Percentiles rank a stretch among this genome's conserved stretches.
phyloP scores from a whole-genome alignment of 1,140 invertebrate genomes.

The Hycleus cichorii region DNA sequence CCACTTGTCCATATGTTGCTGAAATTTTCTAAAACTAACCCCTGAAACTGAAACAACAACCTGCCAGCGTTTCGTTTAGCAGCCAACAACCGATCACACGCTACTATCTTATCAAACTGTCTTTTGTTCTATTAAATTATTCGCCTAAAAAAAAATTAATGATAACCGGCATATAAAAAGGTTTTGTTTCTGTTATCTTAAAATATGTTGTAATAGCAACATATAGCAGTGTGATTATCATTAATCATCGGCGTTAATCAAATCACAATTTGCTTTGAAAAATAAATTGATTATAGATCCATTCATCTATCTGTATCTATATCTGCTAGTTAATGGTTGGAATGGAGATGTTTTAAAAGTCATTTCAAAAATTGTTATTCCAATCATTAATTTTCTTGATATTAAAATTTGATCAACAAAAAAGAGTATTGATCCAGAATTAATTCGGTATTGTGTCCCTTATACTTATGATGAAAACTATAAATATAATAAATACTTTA shows the following conservation, averaged over 20 bases:
- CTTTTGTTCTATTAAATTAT: constrained; percentile 15
- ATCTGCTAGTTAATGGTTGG: constrained; percentile 1
- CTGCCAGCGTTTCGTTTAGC: constrained; percentile 2
- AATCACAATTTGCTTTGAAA: constrained; percentile 10
- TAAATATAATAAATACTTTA: constrained; percentile 20
- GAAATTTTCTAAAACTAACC: not conserved
- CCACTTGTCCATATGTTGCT: constrained; percentile 37
- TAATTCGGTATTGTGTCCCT: too few species aligned
- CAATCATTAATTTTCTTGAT: constrained; percentile 4
- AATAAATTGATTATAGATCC: constrained; percentile 12
- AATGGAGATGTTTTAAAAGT: constrained; percentile 9
- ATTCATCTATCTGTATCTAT: not conserved
- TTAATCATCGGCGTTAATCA: constrained; percentile 12
- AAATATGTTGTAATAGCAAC: constrained; percentile 7
- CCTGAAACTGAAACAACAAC: not conserved
- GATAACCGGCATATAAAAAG: too few species aligned
- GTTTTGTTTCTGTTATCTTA: too few species aligned
- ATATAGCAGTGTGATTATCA: constrained; percentile 9
- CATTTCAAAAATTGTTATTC: constrained; percentile 11
- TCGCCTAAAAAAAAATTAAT: too few species aligned
- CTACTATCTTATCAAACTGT: not conserved
- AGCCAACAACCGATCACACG: too few species aligned
- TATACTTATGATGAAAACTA: too few species aligned
- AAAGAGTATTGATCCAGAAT: too few species aligned
- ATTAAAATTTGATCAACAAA: not conserved